Conservation (phyloP, 2,797 vertebrate species). For the Galagoides demidoff region DNA sequence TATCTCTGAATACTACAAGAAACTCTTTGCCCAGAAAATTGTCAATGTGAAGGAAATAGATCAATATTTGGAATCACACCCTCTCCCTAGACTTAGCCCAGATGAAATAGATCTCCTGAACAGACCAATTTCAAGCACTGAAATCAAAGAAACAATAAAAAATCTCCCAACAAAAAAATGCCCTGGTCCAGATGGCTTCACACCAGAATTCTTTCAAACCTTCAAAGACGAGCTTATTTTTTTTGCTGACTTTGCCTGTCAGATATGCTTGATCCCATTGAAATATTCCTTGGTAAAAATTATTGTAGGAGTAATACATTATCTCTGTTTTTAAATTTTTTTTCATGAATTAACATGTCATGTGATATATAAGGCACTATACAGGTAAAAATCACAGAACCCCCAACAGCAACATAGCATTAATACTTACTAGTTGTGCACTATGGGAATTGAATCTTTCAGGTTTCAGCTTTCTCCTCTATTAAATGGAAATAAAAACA, state of each 20-base stretch:
- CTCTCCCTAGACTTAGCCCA: too few species aligned
- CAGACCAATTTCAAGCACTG: too few species aligned
- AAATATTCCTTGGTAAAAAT: slow-evolving; percentile 1
- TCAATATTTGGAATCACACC: too few species aligned
- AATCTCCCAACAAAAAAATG: too few species aligned
- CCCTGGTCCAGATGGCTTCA: too few species aligned
- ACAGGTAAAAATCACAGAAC: neutral
- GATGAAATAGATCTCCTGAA: too few species aligned
- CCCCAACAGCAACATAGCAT: neutral
- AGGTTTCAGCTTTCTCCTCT: slow-evolving; percentile 17
- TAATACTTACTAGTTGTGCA: neutral
- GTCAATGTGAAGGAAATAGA: too few species aligned
- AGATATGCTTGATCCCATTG: neutral
- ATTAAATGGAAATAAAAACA: slow-evolving; percentile 20
- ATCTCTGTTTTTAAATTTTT: slow-evolving; percentile 40
- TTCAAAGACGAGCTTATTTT: too few species aligned
- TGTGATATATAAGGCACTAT: neutral
- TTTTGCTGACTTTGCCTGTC: slow-evolving; percentile 22
- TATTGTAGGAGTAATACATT: neutral
- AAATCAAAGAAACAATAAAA: too few species aligned
- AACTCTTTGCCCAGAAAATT: too few species aligned
- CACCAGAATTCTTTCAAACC: too few species aligned
- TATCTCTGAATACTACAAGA: too few species aligned
- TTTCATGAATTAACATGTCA: neutral
- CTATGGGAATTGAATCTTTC: neutral